Conservation (phyloP, 2,113 vertebrate genomes). For the Pica pica region DNA sequence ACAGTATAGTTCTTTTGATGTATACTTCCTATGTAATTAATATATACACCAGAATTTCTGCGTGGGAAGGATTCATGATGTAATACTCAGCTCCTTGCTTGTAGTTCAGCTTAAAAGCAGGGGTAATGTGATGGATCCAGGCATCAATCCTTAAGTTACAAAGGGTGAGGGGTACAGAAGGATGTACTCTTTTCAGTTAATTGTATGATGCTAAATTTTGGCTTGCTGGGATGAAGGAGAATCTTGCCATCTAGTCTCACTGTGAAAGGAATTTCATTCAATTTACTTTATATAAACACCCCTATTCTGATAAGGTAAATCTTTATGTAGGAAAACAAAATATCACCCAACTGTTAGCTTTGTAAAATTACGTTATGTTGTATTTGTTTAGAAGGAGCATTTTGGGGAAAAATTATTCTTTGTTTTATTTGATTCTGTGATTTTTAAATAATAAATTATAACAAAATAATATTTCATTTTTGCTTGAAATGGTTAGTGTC, state of each 20-base stretch:
- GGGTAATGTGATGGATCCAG: neutral
- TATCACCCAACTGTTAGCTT: neutral
- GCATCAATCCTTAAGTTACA: neutral
- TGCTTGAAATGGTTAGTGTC: neutral
- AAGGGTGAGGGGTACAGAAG: neutral
- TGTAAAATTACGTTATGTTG: neutral
- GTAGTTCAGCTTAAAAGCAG: neutral
- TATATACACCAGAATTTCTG: neutral
- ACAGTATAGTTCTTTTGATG: neutral
- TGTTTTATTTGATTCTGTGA: neutral
- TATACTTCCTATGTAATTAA: neutral
- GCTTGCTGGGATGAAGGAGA: neutral
- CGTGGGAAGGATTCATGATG: neutral
- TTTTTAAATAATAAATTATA: neutral
- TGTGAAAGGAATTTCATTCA: neutral
- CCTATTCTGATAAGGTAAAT: neutral
- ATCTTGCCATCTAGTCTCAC: neutral
- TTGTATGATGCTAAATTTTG: neutral
- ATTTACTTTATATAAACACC: neutral
- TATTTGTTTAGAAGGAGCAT: neutral
- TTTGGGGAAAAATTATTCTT: accelerated
- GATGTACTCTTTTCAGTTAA: neutral
- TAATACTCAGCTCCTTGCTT: neutral
- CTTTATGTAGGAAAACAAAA: neutral
- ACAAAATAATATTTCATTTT: neutral